phyloP scores from a whole-genome alignment of 1,140 invertebrate genomes.

The Euura saliciscinereae region DNA sequence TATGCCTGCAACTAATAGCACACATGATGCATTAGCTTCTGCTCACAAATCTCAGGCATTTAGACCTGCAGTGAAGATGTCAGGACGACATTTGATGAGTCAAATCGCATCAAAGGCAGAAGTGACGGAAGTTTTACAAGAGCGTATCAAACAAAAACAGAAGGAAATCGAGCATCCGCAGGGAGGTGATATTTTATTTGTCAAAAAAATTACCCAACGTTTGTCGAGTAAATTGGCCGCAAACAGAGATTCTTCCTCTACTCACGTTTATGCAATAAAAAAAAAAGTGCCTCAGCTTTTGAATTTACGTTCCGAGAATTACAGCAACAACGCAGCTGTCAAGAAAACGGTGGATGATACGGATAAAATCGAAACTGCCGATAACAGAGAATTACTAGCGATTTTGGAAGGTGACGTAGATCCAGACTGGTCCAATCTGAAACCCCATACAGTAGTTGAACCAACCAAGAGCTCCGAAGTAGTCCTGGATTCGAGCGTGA shows the following conservation, averaged over 20 bases:
- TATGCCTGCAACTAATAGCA: neutral
- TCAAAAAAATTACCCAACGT: slow-evolving; percentile 58
- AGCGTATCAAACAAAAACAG: slow-evolving; percentile 51
- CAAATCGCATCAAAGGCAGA: slow-evolving; percentile 53
- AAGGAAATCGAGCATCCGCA: slow-evolving; percentile 47
- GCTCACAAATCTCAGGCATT: slow-evolving; percentile 30
- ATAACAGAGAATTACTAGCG: slow-evolving; percentile 56
- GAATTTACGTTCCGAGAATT: neutral
- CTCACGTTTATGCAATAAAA: slow-evolving; percentile 29
- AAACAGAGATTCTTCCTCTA: slow-evolving; percentile 20
- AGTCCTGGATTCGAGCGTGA: slow-evolving; percentile 19
- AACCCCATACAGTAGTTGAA: slow-evolving; percentile 41
- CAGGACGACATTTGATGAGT: slow-evolving; percentile 47
- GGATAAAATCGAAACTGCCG: slow-evolving; percentile 30
- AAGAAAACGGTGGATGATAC: slow-evolving; percentile 12
- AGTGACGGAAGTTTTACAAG: slow-evolving; percentile 52
- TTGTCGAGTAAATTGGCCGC: slow-evolving; percentile 53
- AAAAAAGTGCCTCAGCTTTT: neutral
- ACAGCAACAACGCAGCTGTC: slow-evolving; percentile 17
- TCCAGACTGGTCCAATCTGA: slow-evolving; percentile 57
- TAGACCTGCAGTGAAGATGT: slow-evolving; percentile 36
- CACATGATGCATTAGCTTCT: neutral
- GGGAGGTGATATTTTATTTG: slow-evolving; percentile 56
- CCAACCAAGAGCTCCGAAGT: slow-evolving; percentile 24
- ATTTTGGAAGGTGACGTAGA: slow-evolving; percentile 61